Evolutionary conservation across 2,888 invertebrate species (phyloP), one percentile per base, ranked within the genome.

Genomic region (Schrankia costaestrigalis): DNA sequence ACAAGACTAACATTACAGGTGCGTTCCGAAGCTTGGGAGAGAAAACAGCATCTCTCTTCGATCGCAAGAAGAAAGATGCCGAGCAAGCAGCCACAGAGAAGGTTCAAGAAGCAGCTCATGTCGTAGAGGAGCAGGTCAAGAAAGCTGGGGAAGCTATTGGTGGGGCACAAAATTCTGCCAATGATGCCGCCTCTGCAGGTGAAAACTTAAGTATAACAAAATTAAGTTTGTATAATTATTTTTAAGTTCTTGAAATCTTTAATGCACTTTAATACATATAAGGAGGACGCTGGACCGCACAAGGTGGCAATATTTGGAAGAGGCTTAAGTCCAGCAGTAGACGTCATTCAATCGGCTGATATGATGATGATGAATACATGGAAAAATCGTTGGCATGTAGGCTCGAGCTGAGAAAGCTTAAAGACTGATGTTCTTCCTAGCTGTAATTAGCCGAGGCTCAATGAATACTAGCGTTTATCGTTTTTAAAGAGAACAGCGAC

Each of bases 11-110:
- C 43, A 22, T 65, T 62, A 1, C 76, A 93, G 92, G 92, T 50
- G 93, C 93, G 45, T 84, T 93, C 78, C 92, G 91, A 80, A 93
- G 89, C 81, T 87, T 93, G 65, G 93, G 93, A 41, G 91, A 91
- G 73, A 92, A 93, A 80, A 92, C 93, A 11, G 92, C 91, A 44
- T 91, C 91, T 31, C 85, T 93, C 48, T 92, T 93, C 76, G 90
- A 92, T 35, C 89, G 89, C 53, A 93, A 93, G 85, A 93, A 93
- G 89, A 92, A 92, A 65, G 93, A 93, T 63, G 91, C 89, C 0
- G 91, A 90, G 45, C 90, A 92, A 58, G 71, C 92, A 42, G 91
- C 91, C 1, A 71, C 85, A 15, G 92, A 93, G 68, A 92, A 91
- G 69, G 91, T 79, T 3, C 73, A 89, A 34, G 90, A 90, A 41